Percentiles rank a stretch among this genome's conserved stretches.
phyloP scores from a whole-genome alignment of 2,797 vertebrate genomes.

The Passerculus sandwichensis region DNA sequence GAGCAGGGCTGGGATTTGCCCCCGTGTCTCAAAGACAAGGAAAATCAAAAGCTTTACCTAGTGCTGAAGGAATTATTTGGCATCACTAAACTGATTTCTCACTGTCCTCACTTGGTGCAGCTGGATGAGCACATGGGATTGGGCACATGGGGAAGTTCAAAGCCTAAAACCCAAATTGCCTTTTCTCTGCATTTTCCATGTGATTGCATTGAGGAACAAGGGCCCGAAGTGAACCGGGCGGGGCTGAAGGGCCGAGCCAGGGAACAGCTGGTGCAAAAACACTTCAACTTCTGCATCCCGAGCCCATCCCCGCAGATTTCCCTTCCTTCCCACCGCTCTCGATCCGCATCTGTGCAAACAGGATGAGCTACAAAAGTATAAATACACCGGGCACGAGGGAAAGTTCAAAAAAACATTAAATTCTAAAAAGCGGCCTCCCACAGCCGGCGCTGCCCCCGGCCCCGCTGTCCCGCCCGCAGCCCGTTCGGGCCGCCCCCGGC shows the following conservation, averaged over 20 bases:
- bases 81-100: background rate
- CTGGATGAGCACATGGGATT: fast-evolving
- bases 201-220: background rate
- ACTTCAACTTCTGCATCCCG: background rate
- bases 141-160: background rate
- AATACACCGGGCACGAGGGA: background rate
- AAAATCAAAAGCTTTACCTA: background rate
- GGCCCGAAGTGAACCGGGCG: fast-evolving
- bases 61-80: background rate
- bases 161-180: background rate
- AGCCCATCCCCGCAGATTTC: background rate
- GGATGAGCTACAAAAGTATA: background rate
- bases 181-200: background rate
- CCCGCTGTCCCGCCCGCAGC: background rate
- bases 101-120: background rate
- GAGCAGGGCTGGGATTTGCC: background rate
- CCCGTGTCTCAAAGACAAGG: background rate
- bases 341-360: conserved; percentile 9
- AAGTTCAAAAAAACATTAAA: background rate
- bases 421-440: background rate
- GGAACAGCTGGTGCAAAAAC: background rate
- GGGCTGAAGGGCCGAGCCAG: background rate
- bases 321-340: background rate
- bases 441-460: background rate
- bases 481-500: background rate